Conservation (phyloP, 64 coral and sea anemone species). For the Stichodactyla mertensii region DNA sequence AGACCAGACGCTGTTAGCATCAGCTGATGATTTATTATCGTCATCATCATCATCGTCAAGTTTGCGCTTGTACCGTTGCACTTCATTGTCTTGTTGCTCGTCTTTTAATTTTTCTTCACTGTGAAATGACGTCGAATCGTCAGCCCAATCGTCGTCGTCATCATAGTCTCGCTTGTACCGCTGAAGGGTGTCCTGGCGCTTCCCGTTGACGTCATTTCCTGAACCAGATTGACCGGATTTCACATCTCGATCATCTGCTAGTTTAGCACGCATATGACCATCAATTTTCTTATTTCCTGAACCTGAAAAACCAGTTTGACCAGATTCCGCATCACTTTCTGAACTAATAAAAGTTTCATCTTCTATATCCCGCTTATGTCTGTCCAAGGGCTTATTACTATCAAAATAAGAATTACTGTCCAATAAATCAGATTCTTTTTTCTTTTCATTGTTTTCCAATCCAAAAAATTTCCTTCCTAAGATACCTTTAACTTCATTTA, state of each 20-base stretch:
- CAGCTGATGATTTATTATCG: neutral
- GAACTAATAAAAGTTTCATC: neutral
- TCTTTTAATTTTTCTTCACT: neutral
- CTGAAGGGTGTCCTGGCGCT: neutral
- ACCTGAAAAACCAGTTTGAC: neutral
- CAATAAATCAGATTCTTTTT: neutral
- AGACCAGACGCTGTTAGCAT: neutral
- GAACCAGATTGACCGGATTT: neutral
- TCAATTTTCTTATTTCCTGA: neutral
- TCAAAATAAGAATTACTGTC: constrained; percentile 1
- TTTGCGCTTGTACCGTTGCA: constrained; percentile 14
- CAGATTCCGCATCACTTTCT: neutral
- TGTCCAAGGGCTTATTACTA: neutral
- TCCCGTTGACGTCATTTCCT: neutral
- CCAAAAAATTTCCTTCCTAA: neutral
- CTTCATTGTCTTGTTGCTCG: neutral
- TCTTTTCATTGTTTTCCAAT: neutral
- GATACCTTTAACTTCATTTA: neutral
- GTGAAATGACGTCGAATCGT: neutral
- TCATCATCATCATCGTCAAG: constrained; percentile 6
- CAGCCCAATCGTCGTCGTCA: neutral
- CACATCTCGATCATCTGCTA: neutral
- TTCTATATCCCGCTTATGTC: neutral
- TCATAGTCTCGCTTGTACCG: constrained; percentile 9
- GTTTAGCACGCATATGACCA: neutral